These are phyloP conservation scores for Notiomystis cincta DNA, from an alignment of 2,113 vertebrate species.

Conservation along the genomic window DNA sequence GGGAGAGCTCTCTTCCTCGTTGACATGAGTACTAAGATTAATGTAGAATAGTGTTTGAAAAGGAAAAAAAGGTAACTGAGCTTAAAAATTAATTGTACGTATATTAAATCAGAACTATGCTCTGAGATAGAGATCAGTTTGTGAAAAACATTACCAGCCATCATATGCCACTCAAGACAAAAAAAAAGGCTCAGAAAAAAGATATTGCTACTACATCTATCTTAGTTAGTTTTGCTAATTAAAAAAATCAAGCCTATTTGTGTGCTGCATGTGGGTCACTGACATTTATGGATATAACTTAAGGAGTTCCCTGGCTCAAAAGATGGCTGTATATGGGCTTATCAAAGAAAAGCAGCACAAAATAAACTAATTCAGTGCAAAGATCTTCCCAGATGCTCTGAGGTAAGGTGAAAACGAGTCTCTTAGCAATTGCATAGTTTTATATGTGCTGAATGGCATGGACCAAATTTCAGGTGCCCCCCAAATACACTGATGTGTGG, in stretches of 20 bases:
- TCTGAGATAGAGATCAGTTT: background rate
- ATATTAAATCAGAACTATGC: slow-evolving; percentile 12
- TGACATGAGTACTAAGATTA: slow-evolving; percentile 30
- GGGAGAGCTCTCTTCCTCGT: background rate
- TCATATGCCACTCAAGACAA: background rate
- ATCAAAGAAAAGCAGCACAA: background rate
- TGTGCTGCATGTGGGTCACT: background rate
- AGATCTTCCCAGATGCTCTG: background rate
- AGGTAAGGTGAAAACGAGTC: background rate
- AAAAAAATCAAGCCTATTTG: background rate
- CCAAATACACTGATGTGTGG: fast-evolving
- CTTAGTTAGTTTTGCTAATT: background rate
- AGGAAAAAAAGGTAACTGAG: slow-evolving; percentile 16
- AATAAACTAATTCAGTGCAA: background rate
- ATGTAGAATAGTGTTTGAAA: background rate
- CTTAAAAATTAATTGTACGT: slow-evolving; percentile 41
- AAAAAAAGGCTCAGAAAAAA: background rate
- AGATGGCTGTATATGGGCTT: background rate
- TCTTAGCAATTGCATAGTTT: background rate
- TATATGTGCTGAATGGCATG: background rate
- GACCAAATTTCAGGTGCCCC: background rate
- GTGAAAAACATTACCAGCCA: background rate
- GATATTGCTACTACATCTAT: background rate
- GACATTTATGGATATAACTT: background rate
- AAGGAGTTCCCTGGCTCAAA: background rate